Evolutionary conservation across 2,888 invertebrate species (phyloP), one percentile per base, ranked within the genome.

Genomic region (Drosophila borborema): DNA sequence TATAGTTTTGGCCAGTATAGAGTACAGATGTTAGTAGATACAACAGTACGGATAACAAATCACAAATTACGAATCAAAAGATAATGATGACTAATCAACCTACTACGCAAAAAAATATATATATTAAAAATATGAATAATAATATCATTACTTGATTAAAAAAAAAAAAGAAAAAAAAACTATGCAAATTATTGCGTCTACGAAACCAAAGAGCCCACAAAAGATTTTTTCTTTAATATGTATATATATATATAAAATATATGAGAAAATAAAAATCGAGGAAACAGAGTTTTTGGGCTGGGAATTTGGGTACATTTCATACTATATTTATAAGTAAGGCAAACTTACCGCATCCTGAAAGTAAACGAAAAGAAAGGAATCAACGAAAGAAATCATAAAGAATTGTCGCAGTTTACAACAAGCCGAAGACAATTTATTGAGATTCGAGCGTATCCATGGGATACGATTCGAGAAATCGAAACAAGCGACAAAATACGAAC

Each of bases 331-430:
- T 61, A 60, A 59, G 60, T 70, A 61, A 66, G 80, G 76, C 71
- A 81, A 86, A 93, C 93, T 93, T 93, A 93, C 93, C 93, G 93
- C 93, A 90, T 93, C 93, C 93, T 93, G 93, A 80, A 93, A 92
- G 92, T 93, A 93, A 94, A 92, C 81, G 90, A 89, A 90, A 91
- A 90, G 93, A 92, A 87, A 80, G 86, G 77, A 91, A 83, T 85
- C 84, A 85, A 85, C 86, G 72, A 81, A 80, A 85, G 80, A 83
- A 86, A 90, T 81, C 78, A 89, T 77, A 85, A 86, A 56, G 82
- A 81, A 62, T 72, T 65, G 64, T 73, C 70, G 68, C 63, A 49
- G 53, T 48, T 55, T 43, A 53, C 67, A 67, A 58, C 68, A 49
- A 74, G 48, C 63, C 41, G 60, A 46, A 53, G 69, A 56, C 58